phyloP scores from a whole-genome alignment of 2,888 invertebrate genomes.

The Polia nebulosa region DNA sequence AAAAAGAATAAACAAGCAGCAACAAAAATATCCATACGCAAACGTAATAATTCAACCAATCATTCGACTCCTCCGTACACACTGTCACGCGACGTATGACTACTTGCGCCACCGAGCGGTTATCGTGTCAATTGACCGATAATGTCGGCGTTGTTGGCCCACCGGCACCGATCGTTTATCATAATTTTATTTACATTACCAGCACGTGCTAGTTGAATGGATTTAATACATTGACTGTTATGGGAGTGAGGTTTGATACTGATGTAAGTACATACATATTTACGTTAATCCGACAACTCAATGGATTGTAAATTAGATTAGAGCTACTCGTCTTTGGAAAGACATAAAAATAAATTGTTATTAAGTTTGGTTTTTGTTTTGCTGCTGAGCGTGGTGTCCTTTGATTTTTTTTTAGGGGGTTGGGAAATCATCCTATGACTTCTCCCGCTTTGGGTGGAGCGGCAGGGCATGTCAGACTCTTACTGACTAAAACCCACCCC shows the following conservation, averaged over 20 bases:
- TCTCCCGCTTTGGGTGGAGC: no score
- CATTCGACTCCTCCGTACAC: conserved; percentile 15
- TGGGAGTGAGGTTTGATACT: conserved; percentile 1
- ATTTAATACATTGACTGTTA: conserved; percentile 20
- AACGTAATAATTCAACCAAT: conserved; percentile 8
- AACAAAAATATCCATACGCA: not conserved
- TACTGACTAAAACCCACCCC: no score
- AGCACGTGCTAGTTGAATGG: conserved; percentile 35
- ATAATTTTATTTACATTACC: conserved; percentile 58
- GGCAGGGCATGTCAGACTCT: no score
- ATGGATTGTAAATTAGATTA: not conserved
- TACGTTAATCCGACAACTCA: not conserved
- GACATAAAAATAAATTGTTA: no score
- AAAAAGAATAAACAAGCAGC: not conserved
- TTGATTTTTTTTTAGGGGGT: no score
- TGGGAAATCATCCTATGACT: no score
- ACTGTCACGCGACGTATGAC: conserved; percentile 30
- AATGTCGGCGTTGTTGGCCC: conserved; percentile 27
- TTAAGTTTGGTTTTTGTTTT: not conserved
- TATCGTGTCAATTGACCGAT: conserved; percentile 57
- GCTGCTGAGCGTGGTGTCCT: not conserved
- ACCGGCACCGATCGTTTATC: conserved; percentile 43
- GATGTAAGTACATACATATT: no score
- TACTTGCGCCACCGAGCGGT: conserved; percentile 18
- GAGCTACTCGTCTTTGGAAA: no score